These are phyloP conservation scores for Tiliacea aurago DNA, from an alignment of 2,888 invertebrate genomes.

Conservation along the genomic window DNA sequence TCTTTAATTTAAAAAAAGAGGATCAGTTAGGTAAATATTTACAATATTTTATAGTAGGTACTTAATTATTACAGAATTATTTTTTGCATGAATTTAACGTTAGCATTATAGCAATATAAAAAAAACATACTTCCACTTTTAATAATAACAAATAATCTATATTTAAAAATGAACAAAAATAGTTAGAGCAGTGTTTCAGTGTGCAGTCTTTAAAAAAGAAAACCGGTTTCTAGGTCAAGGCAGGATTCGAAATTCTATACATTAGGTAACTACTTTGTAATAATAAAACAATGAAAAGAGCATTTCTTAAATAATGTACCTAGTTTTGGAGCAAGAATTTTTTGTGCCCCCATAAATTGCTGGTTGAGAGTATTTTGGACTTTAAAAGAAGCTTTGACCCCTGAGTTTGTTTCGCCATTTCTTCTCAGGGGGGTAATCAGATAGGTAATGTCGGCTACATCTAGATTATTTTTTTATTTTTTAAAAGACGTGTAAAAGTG, in stretches of 20 bases:
- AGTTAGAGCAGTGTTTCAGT: slow-evolving; percentile 9
- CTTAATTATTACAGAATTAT: neutral
- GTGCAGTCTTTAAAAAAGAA: slow-evolving; percentile 26
- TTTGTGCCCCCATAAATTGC: neutral
- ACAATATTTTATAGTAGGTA: neutral
- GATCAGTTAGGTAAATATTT: neutral
- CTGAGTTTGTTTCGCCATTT: no score
- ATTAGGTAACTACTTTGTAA: slow-evolving; percentile 10
- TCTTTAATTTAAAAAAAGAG: neutral
- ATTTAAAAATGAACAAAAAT: slow-evolving; percentile 7
- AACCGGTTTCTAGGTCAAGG: slow-evolving; percentile 57
- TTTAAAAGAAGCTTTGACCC: no score
- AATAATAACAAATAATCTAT: slow-evolving; percentile 22
- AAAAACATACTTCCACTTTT: neutral
- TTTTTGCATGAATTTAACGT: neutral
- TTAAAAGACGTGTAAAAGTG: no score
- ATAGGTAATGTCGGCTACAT: no score
- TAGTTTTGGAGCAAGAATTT: slow-evolving; percentile 19
- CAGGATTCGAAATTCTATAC: slow-evolving; percentile 36
- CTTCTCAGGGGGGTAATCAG: no score
- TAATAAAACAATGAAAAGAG: slow-evolving; percentile 15
- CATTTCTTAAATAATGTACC: slow-evolving; percentile 24
- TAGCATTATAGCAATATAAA: no score
- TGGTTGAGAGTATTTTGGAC: no score
- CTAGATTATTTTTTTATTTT: no score